Base-by-base conservation (phyloP, 2,113 vertebrate genomes). In the Bos javanicus region DNA sequence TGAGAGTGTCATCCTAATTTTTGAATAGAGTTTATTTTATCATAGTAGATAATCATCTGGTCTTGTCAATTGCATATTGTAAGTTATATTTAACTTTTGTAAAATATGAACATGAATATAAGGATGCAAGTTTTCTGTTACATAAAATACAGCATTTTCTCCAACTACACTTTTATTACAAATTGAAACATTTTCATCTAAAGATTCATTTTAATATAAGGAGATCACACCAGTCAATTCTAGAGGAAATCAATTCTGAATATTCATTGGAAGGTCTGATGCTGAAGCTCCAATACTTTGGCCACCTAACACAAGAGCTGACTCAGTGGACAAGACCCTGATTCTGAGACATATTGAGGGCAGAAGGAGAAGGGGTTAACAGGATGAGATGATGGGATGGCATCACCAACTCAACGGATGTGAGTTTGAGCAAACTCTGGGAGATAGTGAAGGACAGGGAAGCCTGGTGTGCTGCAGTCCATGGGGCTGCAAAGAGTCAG, bases 401-500 rank as follows among this genome's bases (percentile, higher is more conserved):
- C 23, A 26, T 43, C 71, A 76, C 39, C 0, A 0, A 43, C 71
- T 76, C 71, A 76, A 26, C 0, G 6, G 21, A 26, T 43, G 23
- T 76, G 71, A 43, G 23, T 43, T 43, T 43, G 23, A 76, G 23
- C 39, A 43, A 43, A 76, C 23, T 76, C 71, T 26, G 12, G 11
- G 39, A 43, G 39, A 43, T 15, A 43, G 39, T 43, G 23, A 76
- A 43, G 39, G 71, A 76, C 23, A 76, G 71, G 71, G 39, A 76
- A 76, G 39, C 71, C 23, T 76, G 21, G 23, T 76, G 39, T 43
- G 12, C 39, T 26, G 39, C 0, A 3, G 71, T 76, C 23, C 23
- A 43, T 1, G 1, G 39, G 12, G 23, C 2, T 43, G 12, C 39
- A 43, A 71, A 39, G 23, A 76, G 23, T 76, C 39, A 43, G 21